Conservation (phyloP, 2,797 vertebrate species). For the Fringilla coelebs region DNA sequence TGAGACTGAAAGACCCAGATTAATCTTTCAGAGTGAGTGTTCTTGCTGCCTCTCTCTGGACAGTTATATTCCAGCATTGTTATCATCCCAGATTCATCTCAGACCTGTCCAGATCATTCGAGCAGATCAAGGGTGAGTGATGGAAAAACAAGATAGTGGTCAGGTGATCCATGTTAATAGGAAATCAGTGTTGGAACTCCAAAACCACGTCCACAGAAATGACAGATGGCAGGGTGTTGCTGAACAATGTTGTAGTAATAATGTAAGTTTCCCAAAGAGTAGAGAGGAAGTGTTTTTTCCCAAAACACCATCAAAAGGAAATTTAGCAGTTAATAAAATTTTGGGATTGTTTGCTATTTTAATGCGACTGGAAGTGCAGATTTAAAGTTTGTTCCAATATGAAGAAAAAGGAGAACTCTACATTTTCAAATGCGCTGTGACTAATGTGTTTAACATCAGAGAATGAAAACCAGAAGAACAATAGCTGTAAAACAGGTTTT, state of each 20-base stretch:
- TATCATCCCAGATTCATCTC: neutral
- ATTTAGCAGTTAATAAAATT: neutral
- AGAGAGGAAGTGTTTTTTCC: neutral
- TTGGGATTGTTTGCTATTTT: conserved; percentile 6
- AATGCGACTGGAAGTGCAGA: conserved; percentile 19
- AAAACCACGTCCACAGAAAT: neutral
- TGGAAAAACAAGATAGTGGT: neutral
- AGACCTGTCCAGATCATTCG: neutral
- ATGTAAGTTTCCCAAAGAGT: neutral
- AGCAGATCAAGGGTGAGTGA: neutral
- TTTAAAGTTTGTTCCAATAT: neutral
- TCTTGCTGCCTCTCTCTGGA: neutral
- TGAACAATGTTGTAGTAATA: neutral
- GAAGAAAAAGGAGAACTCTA: neutral
- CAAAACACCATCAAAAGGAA: neutral
- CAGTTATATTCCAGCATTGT: neutral
- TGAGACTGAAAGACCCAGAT: neutral
- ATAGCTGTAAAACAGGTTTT: neutral
- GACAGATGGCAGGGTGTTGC: neutral
- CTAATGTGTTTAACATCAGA: neutral
- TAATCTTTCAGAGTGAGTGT: neutral
- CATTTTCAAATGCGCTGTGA: neutral
- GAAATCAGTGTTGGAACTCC: neutral
- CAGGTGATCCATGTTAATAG: neutral
- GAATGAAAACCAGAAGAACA: neutral